A percentile compares a stretch with the other conserved stretches of the same genome.
Conservation (phyloP, 2,113 vertebrate species). For the Dendropsophus ebraccatus region DNA sequence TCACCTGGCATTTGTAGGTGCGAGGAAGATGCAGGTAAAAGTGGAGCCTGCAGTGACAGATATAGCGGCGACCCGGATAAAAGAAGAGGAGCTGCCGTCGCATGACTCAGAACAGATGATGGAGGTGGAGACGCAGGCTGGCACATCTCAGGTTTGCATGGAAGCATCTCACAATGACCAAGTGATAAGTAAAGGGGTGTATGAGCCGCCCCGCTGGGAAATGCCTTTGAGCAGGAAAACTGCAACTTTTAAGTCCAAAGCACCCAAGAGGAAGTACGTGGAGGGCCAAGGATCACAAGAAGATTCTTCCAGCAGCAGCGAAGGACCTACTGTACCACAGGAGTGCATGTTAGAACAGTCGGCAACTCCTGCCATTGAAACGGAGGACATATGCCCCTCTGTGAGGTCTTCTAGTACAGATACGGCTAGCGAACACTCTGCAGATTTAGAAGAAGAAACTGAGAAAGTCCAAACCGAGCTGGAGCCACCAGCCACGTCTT, state of each 20-base stretch:
- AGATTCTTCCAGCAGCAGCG: conserved; percentile 54
- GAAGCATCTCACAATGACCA: conserved; percentile 33
- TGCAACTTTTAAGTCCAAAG: conserved; percentile 87
- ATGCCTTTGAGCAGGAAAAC: conserved; percentile 82
- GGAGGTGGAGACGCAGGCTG: neutral
- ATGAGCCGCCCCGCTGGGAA: conserved; percentile 72
- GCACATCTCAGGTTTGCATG: conserved; percentile 20
- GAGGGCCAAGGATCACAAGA: conserved; percentile 76
- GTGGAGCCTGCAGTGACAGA: conserved; percentile 49
- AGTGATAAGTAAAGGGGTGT: conserved; percentile 56
- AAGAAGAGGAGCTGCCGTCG: neutral
- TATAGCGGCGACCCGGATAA: conserved; percentile 57
- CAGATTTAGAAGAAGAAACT: conserved; percentile 75
- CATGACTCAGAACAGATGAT: neutral
- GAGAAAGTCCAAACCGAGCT: conserved; percentile 64
- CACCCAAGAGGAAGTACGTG: conserved; percentile 88
- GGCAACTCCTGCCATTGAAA: conserved; percentile 62
- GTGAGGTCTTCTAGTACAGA: conserved; percentile 85
- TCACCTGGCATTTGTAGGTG: neutral
- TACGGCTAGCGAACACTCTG: conserved; percentile 87
- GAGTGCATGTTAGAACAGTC: conserved; percentile 55
- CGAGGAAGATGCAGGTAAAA: conserved; percentile 53
- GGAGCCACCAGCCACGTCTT: conserved; percentile 24
- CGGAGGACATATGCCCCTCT: conserved; percentile 70
- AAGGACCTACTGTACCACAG: conserved; percentile 59